Conservation (phyloP, 1,140 invertebrate genomes). For the Drosophila albomicans region DNA sequence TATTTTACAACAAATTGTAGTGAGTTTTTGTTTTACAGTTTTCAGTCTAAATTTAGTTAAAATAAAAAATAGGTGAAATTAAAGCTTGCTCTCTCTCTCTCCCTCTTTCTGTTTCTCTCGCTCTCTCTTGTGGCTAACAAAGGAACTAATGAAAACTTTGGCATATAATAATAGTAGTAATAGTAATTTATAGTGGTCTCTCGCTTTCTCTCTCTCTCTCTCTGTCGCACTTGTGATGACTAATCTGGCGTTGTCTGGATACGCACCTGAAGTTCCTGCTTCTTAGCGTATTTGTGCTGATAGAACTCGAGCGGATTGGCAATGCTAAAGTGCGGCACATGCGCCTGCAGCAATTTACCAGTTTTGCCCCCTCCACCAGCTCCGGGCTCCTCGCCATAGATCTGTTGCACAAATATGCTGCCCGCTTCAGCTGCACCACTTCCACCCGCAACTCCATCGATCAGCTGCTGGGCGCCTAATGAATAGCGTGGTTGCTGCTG, state of each 20-base stretch:
- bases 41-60: slow-evolving; percentile 5
- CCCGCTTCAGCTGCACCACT: slow-evolving; percentile 61
- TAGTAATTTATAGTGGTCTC: not conserved
- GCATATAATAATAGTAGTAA: too few species aligned
- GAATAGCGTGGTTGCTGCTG: slow-evolving; percentile 54
- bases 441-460: slow-evolving; percentile 64
- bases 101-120: not conserved
- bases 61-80: slow-evolving; percentile 3
- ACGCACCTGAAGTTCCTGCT: slow-evolving; percentile 84
- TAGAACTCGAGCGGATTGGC: slow-evolving; percentile 78
- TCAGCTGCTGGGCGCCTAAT: slow-evolving; percentile 58
- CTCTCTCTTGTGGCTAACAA: not conserved
- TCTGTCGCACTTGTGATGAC: not conserved
- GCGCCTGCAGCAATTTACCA: slow-evolving; percentile 74
- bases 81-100: not conserved
- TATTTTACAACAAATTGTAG: slow-evolving; percentile 12
- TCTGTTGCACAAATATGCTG: slow-evolving; percentile 78
- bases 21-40: slow-evolving; percentile 8
- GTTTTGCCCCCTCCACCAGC: slow-evolving; percentile 28
- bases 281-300: slow-evolving; percentile 82
- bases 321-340: slow-evolving; percentile 80
- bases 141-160: slow-evolving; percentile 8
- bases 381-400: slow-evolving; percentile 70
- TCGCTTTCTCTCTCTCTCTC: not conserved
- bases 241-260: slow-evolving; percentile 46